Conservation (phyloP, 2,113 vertebrate species). For the Entosphenus tridentatus region DNA sequence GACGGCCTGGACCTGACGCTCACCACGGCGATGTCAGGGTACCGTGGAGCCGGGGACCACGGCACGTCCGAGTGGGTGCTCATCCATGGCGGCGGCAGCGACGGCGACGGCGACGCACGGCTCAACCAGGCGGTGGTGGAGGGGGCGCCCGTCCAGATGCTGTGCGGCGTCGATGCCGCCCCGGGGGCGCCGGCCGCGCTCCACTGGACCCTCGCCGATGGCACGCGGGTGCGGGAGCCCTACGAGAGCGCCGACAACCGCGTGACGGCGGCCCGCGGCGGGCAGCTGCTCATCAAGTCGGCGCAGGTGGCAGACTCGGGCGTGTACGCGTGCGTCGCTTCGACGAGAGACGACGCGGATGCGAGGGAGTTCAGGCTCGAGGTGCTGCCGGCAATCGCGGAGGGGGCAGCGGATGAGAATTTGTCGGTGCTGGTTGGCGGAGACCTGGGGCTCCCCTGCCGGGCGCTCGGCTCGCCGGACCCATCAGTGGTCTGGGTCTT, state of each 20-base stretch:
- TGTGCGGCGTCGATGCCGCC: slow-evolving; percentile 35
- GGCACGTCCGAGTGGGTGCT: slow-evolving; percentile 35
- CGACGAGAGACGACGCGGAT: slow-evolving; percentile 26
- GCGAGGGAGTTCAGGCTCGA: slow-evolving; percentile 24
- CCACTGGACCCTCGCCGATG: slow-evolving; percentile 45
- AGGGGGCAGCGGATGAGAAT: slow-evolving; percentile 16
- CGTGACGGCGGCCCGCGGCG: slow-evolving; percentile 28
- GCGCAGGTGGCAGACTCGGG: slow-evolving; percentile 32
- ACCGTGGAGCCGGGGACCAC: not conserved
- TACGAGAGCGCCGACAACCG: slow-evolving; percentile 19
- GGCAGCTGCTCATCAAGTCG: slow-evolving; percentile 26
- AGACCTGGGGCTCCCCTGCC: slow-evolving; percentile 25
- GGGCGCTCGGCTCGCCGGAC: slow-evolving; percentile 28
- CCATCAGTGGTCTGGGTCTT: slow-evolving; percentile 56
- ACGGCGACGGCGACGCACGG: slow-evolving; percentile 6
- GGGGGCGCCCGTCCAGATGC: slow-evolving; percentile 25
- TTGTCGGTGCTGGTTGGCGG: too few species aligned
- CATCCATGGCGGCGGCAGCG: slow-evolving; percentile 19
- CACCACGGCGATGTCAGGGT: too few species aligned
- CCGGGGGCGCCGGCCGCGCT: slow-evolving; percentile 20
- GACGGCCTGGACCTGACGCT: too few species aligned
- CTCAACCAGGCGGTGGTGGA: slow-evolving; percentile 21
- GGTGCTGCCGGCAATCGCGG: slow-evolving; percentile 27
- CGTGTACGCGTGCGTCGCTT: slow-evolving; percentile 41
- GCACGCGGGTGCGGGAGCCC: slow-evolving; percentile 28